Evolutionary conservation across 1,140 invertebrate species (phyloP).

Genomic region (Pseudomyrmex cubaensis): DNA sequence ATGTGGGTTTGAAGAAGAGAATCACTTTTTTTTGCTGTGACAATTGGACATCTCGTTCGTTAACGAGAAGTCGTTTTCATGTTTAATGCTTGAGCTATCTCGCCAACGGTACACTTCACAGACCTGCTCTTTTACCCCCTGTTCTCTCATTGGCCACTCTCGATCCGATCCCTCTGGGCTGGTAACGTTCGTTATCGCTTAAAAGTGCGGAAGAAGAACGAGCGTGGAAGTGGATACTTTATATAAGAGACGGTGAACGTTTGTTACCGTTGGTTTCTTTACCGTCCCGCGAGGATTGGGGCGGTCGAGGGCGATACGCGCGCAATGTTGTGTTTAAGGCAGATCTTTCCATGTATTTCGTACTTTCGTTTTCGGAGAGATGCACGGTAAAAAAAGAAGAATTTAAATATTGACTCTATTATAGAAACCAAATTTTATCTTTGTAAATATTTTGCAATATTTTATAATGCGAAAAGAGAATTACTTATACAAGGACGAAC

Average conservation of each 20-base stretch:
- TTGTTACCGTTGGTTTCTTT: slow-evolving; percentile 74
- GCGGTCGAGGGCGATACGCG: slow-evolving; percentile 35
- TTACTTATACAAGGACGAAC: not conserved
- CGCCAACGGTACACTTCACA: slow-evolving; percentile 24
- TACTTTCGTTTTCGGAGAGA: not conserved
- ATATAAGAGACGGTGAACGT: slow-evolving; percentile 78
- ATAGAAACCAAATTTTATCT: not conserved
- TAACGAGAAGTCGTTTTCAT: slow-evolving; percentile 50
- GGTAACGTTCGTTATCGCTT: slow-evolving; percentile 78
- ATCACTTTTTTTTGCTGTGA: not conserved
- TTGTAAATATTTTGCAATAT: not conserved
- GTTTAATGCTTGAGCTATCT: slow-evolving; percentile 49
- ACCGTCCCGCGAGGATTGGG: slow-evolving; percentile 23
- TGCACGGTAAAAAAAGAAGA: not conserved
- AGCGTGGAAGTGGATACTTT: slow-evolving; percentile 79
- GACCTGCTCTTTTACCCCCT: not conserved
- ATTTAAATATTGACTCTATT: slow-evolving; percentile 17
- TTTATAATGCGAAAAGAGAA: not conserved
- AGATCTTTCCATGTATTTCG: not conserved
- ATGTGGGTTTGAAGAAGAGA: too few relatives aligned
- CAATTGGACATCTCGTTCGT: slow-evolving; percentile 15
- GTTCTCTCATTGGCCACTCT: slow-evolving; percentile 37
- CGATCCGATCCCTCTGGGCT: slow-evolving; percentile 67
- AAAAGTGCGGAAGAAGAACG: slow-evolving; percentile 78
- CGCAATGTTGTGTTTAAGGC: slow-evolving; percentile 3